Evolutionary conservation across 2,888 invertebrate species (phyloP).

Genomic region (Cetonia aurata): DNA sequence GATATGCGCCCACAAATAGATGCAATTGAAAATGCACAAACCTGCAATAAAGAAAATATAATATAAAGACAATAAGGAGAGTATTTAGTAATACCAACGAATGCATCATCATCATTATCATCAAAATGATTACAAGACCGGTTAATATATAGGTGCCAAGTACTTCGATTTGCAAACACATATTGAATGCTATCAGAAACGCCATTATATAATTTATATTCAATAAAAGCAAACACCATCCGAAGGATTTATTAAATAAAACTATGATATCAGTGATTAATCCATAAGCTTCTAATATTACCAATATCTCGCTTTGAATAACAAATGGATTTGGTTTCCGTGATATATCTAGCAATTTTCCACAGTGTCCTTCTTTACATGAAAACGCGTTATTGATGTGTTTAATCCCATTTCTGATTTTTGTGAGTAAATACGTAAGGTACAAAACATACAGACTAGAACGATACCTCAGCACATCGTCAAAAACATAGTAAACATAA

Average conservation of each 20-base stretch:
- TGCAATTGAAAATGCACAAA: not conserved
- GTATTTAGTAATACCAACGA: not conserved
- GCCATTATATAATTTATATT: not conserved
- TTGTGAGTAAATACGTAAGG: too few species aligned
- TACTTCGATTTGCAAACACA: not conserved
- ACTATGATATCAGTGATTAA: not conserved
- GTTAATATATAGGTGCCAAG: not conserved
- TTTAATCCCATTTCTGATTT: too few species aligned
- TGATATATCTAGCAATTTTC: too few species aligned
- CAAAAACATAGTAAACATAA: too few species aligned
- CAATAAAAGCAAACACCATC: not conserved
- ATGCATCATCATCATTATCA: not conserved
- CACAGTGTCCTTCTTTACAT: too few species aligned
- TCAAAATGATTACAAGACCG: too few species aligned
- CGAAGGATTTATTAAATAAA: not conserved
- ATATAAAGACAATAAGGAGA: not conserved
- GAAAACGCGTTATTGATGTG: too few species aligned
- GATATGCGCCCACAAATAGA: not conserved
- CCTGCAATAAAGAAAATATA: not conserved
- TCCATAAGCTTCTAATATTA: not conserved
- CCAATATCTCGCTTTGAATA: not conserved
- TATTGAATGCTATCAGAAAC: not conserved
- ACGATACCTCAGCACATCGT: too few species aligned
- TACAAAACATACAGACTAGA: too few species aligned
- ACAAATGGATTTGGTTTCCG: not conserved